Evolutionary conservation across 2,113 vertebrate genomes (phyloP).

Genomic region (Seriola aureovittata): DNA sequence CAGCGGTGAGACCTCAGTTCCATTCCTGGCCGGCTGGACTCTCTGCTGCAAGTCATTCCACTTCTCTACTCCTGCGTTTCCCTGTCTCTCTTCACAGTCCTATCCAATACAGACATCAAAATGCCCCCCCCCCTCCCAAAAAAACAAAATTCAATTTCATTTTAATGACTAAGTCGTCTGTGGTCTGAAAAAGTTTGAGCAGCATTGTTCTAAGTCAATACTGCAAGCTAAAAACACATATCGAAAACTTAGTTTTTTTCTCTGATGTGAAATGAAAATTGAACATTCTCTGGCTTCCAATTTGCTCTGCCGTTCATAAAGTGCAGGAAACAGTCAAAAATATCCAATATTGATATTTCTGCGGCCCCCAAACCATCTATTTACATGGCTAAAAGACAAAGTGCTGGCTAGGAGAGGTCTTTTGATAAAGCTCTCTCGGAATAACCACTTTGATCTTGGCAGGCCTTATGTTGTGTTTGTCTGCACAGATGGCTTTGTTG

Average conservation of each 20-base stretch:
- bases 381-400: constrained; percentile 15
- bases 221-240: background rate
- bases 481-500: constrained; percentile 46
- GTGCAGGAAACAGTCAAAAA: background rate
- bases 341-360: constrained; percentile 20
- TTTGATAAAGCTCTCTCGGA: constrained; percentile 23
- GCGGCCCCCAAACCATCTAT: constrained; percentile 8
- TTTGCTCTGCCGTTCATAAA: constrained; percentile 22
- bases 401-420: background rate
- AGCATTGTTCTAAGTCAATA: background rate
- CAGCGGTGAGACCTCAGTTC: too few species aligned
- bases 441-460: constrained; percentile 45
- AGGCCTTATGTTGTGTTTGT: constrained; percentile 7
- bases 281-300: background rate
- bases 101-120: too few species aligned
- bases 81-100: too few species aligned
- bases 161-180: too few species aligned
- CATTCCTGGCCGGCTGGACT: too few species aligned
- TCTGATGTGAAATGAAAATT: constrained; percentile 5
- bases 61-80: too few species aligned
- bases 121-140: too few species aligned
- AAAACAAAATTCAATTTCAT: too few species aligned
- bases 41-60: too few species aligned
- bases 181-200: too few species aligned
- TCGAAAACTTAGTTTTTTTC: background rate